Evolutionary conservation across 2,888 invertebrate genomes (phyloP), one percentile per base, ranked within the genome.

Genomic region (Aethes cnicana): DNA sequence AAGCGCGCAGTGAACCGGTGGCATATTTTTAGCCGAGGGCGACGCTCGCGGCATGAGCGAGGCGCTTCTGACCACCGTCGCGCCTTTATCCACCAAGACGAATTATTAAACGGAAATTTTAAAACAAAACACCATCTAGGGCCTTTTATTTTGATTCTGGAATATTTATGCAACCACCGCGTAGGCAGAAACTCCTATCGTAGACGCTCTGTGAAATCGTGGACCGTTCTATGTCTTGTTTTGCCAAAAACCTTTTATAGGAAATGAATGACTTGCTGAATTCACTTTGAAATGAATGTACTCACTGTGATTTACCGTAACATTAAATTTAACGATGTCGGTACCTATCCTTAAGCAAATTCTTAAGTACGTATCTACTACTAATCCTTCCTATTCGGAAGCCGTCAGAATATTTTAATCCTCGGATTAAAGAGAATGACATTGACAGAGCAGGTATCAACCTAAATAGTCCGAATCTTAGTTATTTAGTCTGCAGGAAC

Each of bases 1-100:
- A 78, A 79, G 74, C 81, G 80, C 81, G 68, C 80, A 70, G 63
- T 82, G 80, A 83, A 82, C 81, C 68, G 76, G 56, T 69, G 72
- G 72, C 70, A 74, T 88, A 88, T 87, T 85, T 87, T 85, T 87
- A 87, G 87, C 72, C 73, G 81, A 76, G 87, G 84, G 82, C 88
- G 82, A 74, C 86, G 88, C 64, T 64, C 62, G 58, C 53, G 54
- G 50, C 48, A 49, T 57, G 48, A 53, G 55, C 47, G 5, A 42
- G 8, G 37, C 52, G 52, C 39, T 50, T 46, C 39, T 46, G 52
- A 52, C 52, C 39, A 52, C 46, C 52, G 46, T 39, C 52, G 39
- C 30, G 37, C 37, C 46, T 44, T 37, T 46, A 52, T 52, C 39
- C 44, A 52, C 32, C 21, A 30, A 30, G 26, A 23, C 16, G 14